A percentile compares a stretch with the other conserved stretches of the same genome.
phyloP scores from a whole-genome alignment of 2,888 invertebrate species.

The Drosophila prolongata region DNA sequence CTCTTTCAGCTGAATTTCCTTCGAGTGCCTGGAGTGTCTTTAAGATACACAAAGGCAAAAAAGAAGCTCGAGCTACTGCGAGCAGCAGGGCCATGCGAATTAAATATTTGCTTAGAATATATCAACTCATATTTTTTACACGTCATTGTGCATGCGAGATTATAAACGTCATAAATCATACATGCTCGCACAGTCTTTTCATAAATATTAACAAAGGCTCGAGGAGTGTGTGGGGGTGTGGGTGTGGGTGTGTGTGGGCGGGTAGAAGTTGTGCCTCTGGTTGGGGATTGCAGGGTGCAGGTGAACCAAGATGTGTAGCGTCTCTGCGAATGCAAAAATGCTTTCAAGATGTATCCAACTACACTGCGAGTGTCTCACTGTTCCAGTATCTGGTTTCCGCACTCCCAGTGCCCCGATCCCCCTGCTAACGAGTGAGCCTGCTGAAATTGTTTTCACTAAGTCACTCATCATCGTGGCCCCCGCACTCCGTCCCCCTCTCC shows the following conservation, averaged over 20 bases:
- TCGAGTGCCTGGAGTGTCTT: constrained; percentile 7
- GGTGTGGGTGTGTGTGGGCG: constrained; percentile 5
- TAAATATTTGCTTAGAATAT: constrained; percentile 74
- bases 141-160: constrained; percentile 76
- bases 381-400: not conserved
- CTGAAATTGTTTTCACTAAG: constrained; percentile 70
- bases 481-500: no score
- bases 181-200: constrained; percentile 65
- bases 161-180: constrained; percentile 77
- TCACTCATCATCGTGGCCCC: constrained; percentile 61
- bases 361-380: constrained; percentile 3
- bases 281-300: constrained; percentile 1
- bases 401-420: not conserved
- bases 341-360: constrained; percentile 17
- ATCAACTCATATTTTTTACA: constrained; percentile 75
- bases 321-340: constrained; percentile 18
- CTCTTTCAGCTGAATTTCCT: constrained; percentile 6
- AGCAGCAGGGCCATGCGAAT: constrained; percentile 41
- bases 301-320: constrained; percentile 1
- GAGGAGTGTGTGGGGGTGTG: constrained; percentile 11
- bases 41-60: constrained; percentile 2
- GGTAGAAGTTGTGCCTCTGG: no score
- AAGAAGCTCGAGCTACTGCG: not conserved
- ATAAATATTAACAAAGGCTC: constrained; percentile 77
- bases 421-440: constrained; percentile 4